Evolutionary conservation across 1,140 invertebrate genomes (phyloP), one percentile per base, ranked within the genome.

Genomic region (Drosophila sp.): DNA sequence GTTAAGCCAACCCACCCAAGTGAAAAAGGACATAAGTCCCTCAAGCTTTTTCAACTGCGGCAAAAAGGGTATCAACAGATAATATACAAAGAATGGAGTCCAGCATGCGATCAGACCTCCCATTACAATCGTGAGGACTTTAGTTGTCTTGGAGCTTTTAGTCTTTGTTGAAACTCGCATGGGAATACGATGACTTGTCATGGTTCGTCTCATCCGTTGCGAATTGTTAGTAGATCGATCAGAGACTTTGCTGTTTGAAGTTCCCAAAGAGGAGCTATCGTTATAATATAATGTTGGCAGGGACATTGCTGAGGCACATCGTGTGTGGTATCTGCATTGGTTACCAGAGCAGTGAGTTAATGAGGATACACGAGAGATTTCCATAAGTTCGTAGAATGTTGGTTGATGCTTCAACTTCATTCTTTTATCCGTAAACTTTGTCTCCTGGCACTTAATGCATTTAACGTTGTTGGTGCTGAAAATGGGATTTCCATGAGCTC

Each of bases 1-100:
- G 92, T 98, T 99, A 51, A 97, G 95, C 96, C 98, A 98, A 2
- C 96, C 97, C 40, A 98, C 93, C 97, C 97, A 99, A 0, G 97
- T 97, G 45, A 98, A 92, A 67, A 96, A 94, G 38, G 94, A 94
- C 94, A 97, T 97, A 7, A 97, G 92, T 7, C 95, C 92, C 7
- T 93, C 91, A 61, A 93, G 94, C 2, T 94, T 93, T 40, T 94
- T 93, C n/a, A 91, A 90, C 2, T 75, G 92, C 0, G 93, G 93
- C 25, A 94, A 70, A 81, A 97, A 97, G 1, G 97, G 96, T 7
- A 95, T 96, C 2, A 96, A 92, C 6, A 98, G 91, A 83, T 98
- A 98, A 40, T 97, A 95, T 0, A 97, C 93, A 92, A 98, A 99
- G 92, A 98, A 97, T 6, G 97, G 97, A 40, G 97, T 91, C 97